Percentiles rank a stretch among this genome's conserved stretches.
Conservation (phyloP, 2,113 vertebrate species). For the Triplophysa dalaica region DNA sequence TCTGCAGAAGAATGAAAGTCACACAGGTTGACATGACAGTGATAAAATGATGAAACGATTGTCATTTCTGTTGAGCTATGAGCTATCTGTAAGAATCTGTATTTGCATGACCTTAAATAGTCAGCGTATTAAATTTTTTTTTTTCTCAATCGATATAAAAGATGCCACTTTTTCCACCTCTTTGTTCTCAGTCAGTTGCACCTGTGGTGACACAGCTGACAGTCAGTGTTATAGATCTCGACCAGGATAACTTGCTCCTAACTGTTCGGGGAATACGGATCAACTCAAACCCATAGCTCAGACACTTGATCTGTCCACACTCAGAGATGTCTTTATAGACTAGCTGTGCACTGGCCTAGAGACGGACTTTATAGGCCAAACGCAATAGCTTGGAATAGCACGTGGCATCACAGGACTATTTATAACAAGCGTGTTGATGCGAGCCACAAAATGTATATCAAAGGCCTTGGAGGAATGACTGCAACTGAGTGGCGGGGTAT, state of each 20-base stretch:
- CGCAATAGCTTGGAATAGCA: background rate
- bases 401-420: constrained; percentile 35
- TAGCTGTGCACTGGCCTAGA: constrained; percentile 23
- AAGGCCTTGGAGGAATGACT: constrained; percentile 8
- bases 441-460: constrained; percentile 3
- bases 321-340: constrained; percentile 13
- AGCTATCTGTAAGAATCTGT: too few relatives aligned
- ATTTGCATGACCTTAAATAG: too few relatives aligned
- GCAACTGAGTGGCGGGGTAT: background rate
- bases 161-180: background rate
- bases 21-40: too few relatives aligned
- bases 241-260: constrained; percentile 22
- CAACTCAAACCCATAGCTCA: background rate
- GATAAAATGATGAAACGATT: too few relatives aligned
- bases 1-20: too few relatives aligned
- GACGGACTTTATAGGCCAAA: constrained; percentile 38
- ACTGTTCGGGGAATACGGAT: constrained; percentile 9
- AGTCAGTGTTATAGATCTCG: background rate
- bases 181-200: background rate
- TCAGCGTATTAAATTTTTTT: constrained; percentile 17
- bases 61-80: too few relatives aligned
- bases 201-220: constrained; percentile 51
- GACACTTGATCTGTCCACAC: constrained; percentile 33
- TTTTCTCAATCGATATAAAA: constrained; percentile 48
- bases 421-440: constrained; percentile 32